phyloP scores from a whole-genome alignment of 2,888 invertebrate genomes.

The Horisme vitalbata region DNA sequence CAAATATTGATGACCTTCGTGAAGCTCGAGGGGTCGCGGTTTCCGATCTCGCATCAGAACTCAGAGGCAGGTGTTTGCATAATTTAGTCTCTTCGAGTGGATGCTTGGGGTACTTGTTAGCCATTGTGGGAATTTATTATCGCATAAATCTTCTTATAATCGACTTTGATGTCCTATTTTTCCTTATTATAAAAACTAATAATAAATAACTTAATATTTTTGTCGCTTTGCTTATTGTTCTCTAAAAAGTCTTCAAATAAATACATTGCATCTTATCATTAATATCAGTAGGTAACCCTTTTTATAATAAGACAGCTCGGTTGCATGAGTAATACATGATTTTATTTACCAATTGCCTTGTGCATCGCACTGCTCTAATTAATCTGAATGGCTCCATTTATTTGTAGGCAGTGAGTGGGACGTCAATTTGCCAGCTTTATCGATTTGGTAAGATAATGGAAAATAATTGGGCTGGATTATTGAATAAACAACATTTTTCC shows the following conservation, averaged over 20 bases:
- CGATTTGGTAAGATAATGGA: slow-evolving; percentile 34
- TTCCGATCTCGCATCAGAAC: slow-evolving; percentile 25
- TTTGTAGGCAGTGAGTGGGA: slow-evolving; percentile 15
- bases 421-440: slow-evolving; percentile 22
- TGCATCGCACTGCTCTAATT: slow-evolving; percentile 1
- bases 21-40: slow-evolving; percentile 22
- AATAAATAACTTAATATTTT: no score
- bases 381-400: slow-evolving; percentile 12
- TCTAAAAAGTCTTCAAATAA: no score
- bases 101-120: slow-evolving; percentile 14
- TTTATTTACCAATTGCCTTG: no score
- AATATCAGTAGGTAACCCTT: no score
- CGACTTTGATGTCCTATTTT: neutral
- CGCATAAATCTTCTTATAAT: slow-evolving; percentile 7
- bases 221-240: no score
- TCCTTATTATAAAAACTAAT: neutral
- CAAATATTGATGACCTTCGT: slow-evolving; percentile 25
- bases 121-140: slow-evolving; percentile 17
- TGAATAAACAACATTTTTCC: slow-evolving; percentile 47
- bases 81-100: slow-evolving; percentile 20
- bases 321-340: no score
- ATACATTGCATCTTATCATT: no score
- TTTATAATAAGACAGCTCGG: no score
- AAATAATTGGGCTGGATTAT: slow-evolving; percentile 36
- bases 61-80: slow-evolving; percentile 26